These are phyloP conservation scores for Plectropomus leopardus DNA, from an alignment of 2,113 vertebrate genomes.

Conservation along the genomic window DNA sequence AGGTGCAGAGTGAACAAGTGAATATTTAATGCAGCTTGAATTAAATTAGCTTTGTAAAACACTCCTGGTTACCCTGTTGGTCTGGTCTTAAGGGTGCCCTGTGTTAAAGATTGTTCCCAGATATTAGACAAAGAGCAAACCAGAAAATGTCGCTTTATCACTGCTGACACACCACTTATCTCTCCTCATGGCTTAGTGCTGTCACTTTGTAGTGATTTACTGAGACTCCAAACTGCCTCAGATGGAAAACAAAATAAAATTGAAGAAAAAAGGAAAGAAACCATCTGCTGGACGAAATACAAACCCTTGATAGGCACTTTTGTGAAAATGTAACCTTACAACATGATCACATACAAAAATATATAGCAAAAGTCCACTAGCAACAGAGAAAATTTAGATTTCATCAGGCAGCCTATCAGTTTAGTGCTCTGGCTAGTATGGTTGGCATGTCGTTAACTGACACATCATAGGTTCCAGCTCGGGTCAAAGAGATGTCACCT, in stretches of 20 bases:
- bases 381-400: neutral
- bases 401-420: neutral
- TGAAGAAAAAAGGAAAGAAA: neutral
- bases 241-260: constrained; percentile 10
- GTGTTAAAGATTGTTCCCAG: neutral
- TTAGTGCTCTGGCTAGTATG: neutral
- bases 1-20: constrained; percentile 11
- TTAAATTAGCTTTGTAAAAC: constrained; percentile 22
- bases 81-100: neutral
- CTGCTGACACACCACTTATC: constrained; percentile 23
- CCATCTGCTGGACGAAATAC: neutral
- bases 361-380: neutral
- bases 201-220: constrained; percentile 11
- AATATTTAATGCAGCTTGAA: constrained; percentile 13
- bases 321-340: neutral
- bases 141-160: constrained; percentile 7
- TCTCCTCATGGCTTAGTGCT: neutral
- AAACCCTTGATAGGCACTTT: neutral
- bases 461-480: neutral
- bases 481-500: constrained; percentile 41
- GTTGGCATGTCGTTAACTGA: constrained; percentile 2
- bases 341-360: neutral
- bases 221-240: constrained; percentile 8
- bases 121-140: constrained; percentile 19
- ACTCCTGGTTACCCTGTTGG: constrained; percentile 4